phyloP scores from a whole-genome alignment of 1,140 invertebrate species.

The Phenacoccus solenopsis region DNA sequence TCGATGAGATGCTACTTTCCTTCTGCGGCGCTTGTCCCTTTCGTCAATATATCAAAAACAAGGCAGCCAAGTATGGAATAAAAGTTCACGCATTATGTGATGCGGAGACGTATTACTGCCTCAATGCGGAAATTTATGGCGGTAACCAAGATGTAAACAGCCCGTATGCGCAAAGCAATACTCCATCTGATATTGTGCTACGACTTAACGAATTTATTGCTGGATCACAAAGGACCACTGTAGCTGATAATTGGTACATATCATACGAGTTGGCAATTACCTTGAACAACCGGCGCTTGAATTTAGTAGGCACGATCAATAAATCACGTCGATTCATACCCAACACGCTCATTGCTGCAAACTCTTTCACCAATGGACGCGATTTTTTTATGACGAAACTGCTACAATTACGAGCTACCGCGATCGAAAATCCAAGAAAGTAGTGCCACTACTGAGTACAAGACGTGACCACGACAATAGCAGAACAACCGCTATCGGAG shows the following conservation, averaged over 20 bases:
- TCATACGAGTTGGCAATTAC: neutral
- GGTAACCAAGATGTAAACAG: slow-evolving; percentile 22
- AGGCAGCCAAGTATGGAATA: slow-evolving; percentile 35
- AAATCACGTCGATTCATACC: neutral
- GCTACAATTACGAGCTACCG: too few relatives aligned
- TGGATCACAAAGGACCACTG: neutral
- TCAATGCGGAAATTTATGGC: slow-evolving; percentile 29
- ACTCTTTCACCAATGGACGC: too few relatives aligned
- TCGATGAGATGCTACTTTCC: neutral
- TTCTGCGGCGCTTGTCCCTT: slow-evolving; percentile 18
- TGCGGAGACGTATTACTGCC: slow-evolving; percentile 28
- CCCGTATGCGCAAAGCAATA: slow-evolving; percentile 30
- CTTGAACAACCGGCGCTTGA: neutral
- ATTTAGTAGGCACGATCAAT: neutral
- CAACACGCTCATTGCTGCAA: too few relatives aligned
- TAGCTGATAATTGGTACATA: neutral
- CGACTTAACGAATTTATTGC: neutral
- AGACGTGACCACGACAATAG: slow-evolving; percentile 13
- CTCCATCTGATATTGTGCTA: neutral
- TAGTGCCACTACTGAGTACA: too few relatives aligned
- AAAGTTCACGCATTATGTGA: slow-evolving; percentile 31
- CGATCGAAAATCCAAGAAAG: too few relatives aligned
- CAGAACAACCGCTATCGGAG: slow-evolving; percentile 22
- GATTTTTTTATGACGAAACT: too few relatives aligned
- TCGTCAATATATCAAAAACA: slow-evolving; percentile 33